phyloP scores from a whole-genome alignment of 2,797 vertebrate genomes.

The Malurus leucopterus region DNA sequence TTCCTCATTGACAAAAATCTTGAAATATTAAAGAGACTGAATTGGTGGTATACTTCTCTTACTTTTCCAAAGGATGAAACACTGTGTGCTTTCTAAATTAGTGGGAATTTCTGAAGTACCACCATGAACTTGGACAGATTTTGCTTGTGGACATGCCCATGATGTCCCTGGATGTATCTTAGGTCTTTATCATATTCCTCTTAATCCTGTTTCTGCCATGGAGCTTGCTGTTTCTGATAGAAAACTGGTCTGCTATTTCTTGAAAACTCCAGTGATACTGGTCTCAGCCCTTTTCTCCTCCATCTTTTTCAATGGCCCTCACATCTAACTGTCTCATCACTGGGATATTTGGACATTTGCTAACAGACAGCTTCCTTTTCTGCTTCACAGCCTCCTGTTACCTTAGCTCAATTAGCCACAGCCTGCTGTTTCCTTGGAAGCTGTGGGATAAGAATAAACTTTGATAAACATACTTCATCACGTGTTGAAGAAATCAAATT shows the following conservation, averaged over 20 bases:
- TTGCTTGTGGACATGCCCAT: not conserved
- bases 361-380: not conserved
- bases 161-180: not conserved
- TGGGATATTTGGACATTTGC: not conserved
- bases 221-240: not conserved
- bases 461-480: accelerated
- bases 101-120: not conserved
- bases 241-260: not conserved
- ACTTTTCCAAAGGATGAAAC: not conserved
- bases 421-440: not conserved
- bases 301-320: not conserved
- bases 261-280: accelerated
- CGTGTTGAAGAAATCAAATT: not conserved
- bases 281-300: not conserved
- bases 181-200: not conserved
- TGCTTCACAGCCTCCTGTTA: not conserved
- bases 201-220: not conserved
- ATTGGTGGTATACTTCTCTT: not conserved
- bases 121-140: not conserved
- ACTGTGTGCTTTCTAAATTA: not conserved
- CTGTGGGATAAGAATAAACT: not conserved
- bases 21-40: not conserved
- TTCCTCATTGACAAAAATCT: not conserved
- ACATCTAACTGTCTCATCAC: not conserved
- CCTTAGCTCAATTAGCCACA: not conserved